Percentiles rank a stretch among this genome's conserved stretches.
Evolutionary conservation across 64 coral and sea anemone genomes (phyloP).

Genomic region (Stylophora pistillata): DNA sequence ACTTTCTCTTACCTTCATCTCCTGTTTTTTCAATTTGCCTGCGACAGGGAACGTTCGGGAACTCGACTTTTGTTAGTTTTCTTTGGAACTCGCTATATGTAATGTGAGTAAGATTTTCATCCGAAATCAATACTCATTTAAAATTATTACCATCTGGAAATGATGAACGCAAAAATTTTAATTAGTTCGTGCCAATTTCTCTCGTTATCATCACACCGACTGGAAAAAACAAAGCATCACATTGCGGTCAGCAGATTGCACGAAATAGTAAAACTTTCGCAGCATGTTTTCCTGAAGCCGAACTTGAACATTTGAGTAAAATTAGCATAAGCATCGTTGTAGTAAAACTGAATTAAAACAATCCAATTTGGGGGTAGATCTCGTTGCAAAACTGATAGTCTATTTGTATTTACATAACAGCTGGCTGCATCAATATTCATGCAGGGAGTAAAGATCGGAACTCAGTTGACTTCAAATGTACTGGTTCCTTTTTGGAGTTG

Average conservation of each 20-base stretch:
- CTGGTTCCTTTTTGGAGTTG: neutral
- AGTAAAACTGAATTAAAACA: neutral
- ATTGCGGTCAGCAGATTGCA: slow-evolving; percentile 2
- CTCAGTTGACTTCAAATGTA: neutral
- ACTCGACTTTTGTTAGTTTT: too few relatives aligned
- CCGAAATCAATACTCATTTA: neutral
- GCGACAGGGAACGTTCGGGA: too few relatives aligned
- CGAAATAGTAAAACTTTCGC: neutral
- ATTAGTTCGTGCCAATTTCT: neutral
- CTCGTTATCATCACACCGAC: neutral
- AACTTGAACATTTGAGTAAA: neutral
- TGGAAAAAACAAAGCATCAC: neutral
- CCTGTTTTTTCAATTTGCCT: too few relatives aligned
- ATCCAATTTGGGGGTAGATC: neutral
- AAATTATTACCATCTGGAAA: slow-evolving; percentile 10
- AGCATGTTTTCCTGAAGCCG: neutral
- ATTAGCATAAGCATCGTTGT: neutral
- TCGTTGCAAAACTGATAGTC: neutral
- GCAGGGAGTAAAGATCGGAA: neutral
- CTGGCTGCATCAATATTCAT: slow-evolving; percentile 6
- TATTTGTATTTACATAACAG: neutral
- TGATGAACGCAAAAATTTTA: neutral
- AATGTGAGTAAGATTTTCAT: neutral
- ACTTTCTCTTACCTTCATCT: too few relatives aligned
- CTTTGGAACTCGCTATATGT: too few relatives aligned